Evolutionary conservation across 2,797 vertebrate species (phyloP), one percentile per base, ranked within the genome.

Genomic region (Sebastes minor): DNA sequence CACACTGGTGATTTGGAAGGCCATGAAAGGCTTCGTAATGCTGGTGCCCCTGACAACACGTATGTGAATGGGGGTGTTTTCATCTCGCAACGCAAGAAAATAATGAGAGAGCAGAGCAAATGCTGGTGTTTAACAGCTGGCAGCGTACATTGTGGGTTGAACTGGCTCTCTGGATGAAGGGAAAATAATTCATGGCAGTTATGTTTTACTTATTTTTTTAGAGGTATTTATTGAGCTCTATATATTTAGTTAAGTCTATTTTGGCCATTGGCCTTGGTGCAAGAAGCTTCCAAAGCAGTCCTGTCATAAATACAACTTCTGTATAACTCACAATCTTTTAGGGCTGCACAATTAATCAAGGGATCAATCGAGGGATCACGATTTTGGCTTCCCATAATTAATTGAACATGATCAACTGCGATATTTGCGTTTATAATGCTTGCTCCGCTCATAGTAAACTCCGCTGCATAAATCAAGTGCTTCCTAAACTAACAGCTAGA

Each of bases 21-120:
- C 18, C 11, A 52, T 33, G 16, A 25, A 30, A 53, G 52, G 28
- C 23, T 64, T 33, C 33, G 8, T 35, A 42, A 25, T 56, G 53
- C 46, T 20, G 23, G 8, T 46, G 27, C 33, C 67, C 52, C 13
- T 60, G 66, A 69, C 22, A 74, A 67, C 65, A 70, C 2, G 23
- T 23, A 4, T 23, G 20, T 27, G 35, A 49, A 63, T 5, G 12
- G n/a, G 7, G 14, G 32, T 64, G 56, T 74, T 80, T 71, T 85
- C 30, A 77, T 23, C 74, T 35, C 1, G 0, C 10, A 80, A 66
- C 61, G 77, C 20, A 27, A 53, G 14, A 59, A 71, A 76, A 71
- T 80, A 70, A 76, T 74, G 61, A 71, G 13, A 70, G 27, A 60
- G 74, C 42, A 42, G 23, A 74, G 18, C 3, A 14, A 38, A 61